Evolutionary conservation across 2,888 invertebrate genomes (phyloP).

Genomic region (Pyralis farinalis): DNA sequence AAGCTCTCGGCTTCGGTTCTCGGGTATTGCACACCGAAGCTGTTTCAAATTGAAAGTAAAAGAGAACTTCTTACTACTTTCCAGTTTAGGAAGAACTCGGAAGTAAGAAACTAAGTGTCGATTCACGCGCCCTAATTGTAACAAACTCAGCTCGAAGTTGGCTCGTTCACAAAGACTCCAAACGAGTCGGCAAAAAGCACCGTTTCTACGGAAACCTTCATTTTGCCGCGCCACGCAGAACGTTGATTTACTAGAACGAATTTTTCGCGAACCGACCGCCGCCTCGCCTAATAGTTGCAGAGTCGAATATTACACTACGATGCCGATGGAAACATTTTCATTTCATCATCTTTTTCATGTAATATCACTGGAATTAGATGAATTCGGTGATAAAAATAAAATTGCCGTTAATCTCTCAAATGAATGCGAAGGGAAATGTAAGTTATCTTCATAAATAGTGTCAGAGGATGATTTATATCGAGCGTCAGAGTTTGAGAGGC

Average conservation of each 20-base stretch:
- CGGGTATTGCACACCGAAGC: too few relatives aligned
- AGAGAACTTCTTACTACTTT: slow-evolving; percentile 19
- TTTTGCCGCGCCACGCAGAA: not conserved
- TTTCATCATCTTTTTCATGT: slow-evolving; percentile 23
- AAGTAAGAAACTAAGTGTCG: slow-evolving; percentile 38
- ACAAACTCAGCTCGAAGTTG: slow-evolving; percentile 38
- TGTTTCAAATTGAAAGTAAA: not conserved
- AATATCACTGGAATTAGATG: not conserved
- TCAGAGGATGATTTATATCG: slow-evolving; percentile 45
- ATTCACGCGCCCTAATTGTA: slow-evolving; percentile 51
- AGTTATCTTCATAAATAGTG: slow-evolving; percentile 54
- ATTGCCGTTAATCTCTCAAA: slow-evolving; percentile 35
- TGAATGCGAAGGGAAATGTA: slow-evolving; percentile 29
- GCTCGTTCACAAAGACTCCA: slow-evolving; percentile 26
- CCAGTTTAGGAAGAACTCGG: slow-evolving; percentile 30
- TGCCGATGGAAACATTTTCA: slow-evolving; percentile 26
- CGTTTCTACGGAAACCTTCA: slow-evolving; percentile 10
- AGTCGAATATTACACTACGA: slow-evolving; percentile 42
- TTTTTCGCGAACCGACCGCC: slow-evolving; percentile 36
- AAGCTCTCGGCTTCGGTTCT: too few relatives aligned
- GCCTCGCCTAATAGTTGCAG: slow-evolving; percentile 47
- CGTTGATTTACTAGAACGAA: slow-evolving; percentile 51
- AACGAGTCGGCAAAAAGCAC: slow-evolving; percentile 32
- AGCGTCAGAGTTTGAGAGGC: slow-evolving; percentile 34
- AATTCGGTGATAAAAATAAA: slow-evolving; percentile 29